Evolutionary conservation across 2,113 vertebrate species (phyloP).

Genomic region (Polypterus bichir): DNA sequence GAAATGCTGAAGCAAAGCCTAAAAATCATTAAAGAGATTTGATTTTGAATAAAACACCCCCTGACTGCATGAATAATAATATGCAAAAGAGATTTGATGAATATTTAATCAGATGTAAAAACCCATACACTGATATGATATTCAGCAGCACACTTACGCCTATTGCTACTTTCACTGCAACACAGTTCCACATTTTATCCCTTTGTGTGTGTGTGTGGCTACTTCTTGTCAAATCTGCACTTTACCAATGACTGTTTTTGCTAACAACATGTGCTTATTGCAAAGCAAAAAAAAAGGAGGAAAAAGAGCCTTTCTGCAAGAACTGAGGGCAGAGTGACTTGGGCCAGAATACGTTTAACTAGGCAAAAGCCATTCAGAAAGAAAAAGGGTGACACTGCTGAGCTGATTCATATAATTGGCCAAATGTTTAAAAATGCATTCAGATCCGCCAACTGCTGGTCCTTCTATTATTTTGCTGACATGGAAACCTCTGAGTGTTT

Average conservation of each 20-base stretch:
- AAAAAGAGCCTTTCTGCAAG: constrained; percentile 25
- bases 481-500: constrained; percentile 59
- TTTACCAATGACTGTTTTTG: too few relatives aligned
- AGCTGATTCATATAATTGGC: constrained; percentile 36
- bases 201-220: constrained; percentile 28
- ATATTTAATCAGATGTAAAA: too few relatives aligned
- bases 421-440: constrained; percentile 35
- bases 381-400: constrained; percentile 34
- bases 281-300: constrained; percentile 33
- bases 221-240: constrained; percentile 30
- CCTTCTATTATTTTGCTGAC: constrained; percentile 64
- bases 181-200: constrained; percentile 41
- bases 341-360: constrained; percentile 1
- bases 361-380: constrained; percentile 17
- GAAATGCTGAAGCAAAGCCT: not conserved
- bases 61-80: too few relatives aligned
- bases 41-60: not conserved
- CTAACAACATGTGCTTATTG: constrained; percentile 31
- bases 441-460: constrained; percentile 41
- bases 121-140: constrained; percentile 13
- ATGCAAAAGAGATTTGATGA: too few relatives aligned
- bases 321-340: constrained; percentile 7
- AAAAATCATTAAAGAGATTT: not conserved
- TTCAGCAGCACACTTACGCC: constrained; percentile 22
- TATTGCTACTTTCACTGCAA: constrained; percentile 33